Base-by-base conservation (phyloP, 2,113 vertebrate genomes). In the Neotoma lepida region DNA sequence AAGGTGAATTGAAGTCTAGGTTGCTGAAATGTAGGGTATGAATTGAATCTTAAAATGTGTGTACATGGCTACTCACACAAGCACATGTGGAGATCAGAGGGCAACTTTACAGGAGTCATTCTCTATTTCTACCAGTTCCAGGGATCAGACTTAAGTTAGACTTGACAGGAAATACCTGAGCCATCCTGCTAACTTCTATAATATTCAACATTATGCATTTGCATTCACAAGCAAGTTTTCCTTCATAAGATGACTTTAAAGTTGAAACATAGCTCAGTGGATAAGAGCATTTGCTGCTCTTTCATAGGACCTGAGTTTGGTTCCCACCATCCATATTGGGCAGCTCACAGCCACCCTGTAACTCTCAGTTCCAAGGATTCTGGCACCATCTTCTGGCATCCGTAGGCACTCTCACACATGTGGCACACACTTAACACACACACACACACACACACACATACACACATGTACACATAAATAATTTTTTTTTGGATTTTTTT, bases 11-110 rank as follows among this genome's bases (percentile, higher is more conserved):
- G 9, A 91, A 93, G 80, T 44, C 49, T 1, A 81, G 41, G 6
- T 91, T 70, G 56, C 89, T 88, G 24, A 82, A 92, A 88, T 56
- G 46, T 0, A 88, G 22, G 26, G 86, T 81, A 63, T 82, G 20
- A 93, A 54, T 77, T 91, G n/a, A 88, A 77, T 73, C 39, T 95
- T 92, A 10, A 78, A 86, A 56, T 78, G 76, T 46, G 24, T 12
- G 44, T 13, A 46, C 44, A 46, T 41, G 5, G 14, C 41, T 5
- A 28, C 7, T 1, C 73, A 49, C 14, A 46, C 26, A 76, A 7
- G n/a, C 24, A 13, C 22, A 46, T 2, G 12, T 49, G 44, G 74
- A 30, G 13, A 41, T 44, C 24, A 44, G 41, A 46, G 39, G 12
- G 12, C 73, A 46, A 28, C 12, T 6, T 44, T 54, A 20, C 8